phyloP scores from a whole-genome alignment of 1,140 invertebrate species.

The Delia radicum region DNA sequence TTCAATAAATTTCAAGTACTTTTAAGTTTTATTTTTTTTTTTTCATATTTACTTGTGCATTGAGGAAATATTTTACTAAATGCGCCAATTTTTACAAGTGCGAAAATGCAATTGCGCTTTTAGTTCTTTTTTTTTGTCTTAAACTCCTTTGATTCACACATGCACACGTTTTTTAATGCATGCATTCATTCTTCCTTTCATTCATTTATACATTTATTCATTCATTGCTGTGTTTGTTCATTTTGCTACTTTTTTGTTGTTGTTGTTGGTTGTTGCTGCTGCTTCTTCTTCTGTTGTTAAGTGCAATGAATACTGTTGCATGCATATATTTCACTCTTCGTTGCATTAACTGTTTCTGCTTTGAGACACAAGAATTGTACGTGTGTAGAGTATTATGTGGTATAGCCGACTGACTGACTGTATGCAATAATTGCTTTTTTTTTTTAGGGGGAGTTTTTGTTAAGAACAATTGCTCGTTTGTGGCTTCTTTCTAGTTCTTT shows the following conservation, averaged over 20 bases:
- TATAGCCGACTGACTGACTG: no score
- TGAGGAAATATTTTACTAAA: slow-evolving; percentile 20
- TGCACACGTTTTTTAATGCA: not conserved
- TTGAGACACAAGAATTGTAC: no score
- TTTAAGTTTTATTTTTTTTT: not conserved
- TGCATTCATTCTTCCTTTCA: slow-evolving; percentile 2
- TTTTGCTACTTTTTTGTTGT: not conserved
- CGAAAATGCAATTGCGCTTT: slow-evolving; percentile 8
- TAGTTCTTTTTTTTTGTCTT: not conserved
- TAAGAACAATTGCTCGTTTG: not conserved
- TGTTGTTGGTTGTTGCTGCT: not conserved
- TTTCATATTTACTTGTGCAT: not conserved
- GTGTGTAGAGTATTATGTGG: no score
- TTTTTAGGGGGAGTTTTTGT: no score
- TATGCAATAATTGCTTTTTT: no score
- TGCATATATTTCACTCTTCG: not conserved
- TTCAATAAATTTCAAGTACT: slow-evolving; percentile 19
- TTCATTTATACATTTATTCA: not conserved
- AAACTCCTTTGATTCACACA: not conserved
- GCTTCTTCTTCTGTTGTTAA: not conserved
- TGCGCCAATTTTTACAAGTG: slow-evolving; percentile 15
- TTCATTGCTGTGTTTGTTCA: not conserved
- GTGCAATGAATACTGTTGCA: not conserved
- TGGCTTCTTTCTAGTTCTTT: not conserved
- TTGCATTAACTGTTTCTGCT: not conserved